phyloP scores from a whole-genome alignment of 2,113 vertebrate genomes.

The Malurus melanocephalus region DNA sequence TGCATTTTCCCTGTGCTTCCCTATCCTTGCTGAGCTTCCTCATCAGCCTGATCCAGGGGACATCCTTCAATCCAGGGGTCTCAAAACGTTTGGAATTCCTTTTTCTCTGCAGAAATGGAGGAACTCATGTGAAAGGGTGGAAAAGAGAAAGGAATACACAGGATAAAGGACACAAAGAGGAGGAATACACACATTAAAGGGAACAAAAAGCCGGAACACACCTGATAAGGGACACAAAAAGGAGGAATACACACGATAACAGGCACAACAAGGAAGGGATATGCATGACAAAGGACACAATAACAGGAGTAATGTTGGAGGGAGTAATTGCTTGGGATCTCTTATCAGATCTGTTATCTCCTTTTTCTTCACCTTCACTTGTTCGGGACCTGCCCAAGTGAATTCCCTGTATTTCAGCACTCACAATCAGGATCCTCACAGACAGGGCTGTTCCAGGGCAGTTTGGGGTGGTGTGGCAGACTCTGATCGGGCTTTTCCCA shows the following conservation, averaged over 20 bases:
- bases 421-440: accelerated
- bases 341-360: background rate
- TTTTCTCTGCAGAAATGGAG: background rate
- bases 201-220: background rate
- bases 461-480: background rate
- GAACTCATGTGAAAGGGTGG: accelerated
- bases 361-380: background rate
- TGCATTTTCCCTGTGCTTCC: background rate
- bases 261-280: background rate
- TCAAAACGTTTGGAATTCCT: background rate
- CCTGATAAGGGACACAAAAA: background rate
- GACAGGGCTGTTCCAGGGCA: background rate
- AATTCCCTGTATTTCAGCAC: background rate
- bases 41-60: too few relatives aligned
- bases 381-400: background rate
- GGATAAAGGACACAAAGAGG: background rate
- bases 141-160: background rate
- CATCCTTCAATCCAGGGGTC: background rate
- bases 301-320: background rate
- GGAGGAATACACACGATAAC: background rate
- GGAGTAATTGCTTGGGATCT: background rate
- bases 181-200: background rate
- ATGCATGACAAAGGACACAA: background rate
- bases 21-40: background rate
- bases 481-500: background rate